Percentiles rank a stretch among this genome's conserved stretches.
Conservation (phyloP, 2,888 invertebrate genomes). For the Himalopsyche kuldschensis region DNA sequence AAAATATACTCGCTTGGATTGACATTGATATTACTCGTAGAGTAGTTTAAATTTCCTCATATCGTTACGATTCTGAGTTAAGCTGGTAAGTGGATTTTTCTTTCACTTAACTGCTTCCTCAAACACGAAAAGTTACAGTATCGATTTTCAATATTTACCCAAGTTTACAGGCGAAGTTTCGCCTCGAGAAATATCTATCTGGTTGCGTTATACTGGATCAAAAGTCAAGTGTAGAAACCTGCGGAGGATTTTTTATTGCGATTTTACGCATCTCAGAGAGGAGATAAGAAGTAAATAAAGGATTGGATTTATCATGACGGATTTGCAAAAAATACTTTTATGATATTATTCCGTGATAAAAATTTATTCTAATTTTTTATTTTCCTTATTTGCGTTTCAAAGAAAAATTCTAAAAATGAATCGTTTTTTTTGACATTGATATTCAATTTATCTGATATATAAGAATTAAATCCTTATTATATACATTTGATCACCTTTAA, state of each 20-base stretch:
- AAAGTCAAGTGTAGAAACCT: background rate
- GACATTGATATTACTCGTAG: background rate
- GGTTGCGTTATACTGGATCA: background rate
- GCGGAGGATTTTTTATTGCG: background rate
- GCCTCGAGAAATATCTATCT: background rate
- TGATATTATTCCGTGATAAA: background rate
- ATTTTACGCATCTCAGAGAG: background rate
- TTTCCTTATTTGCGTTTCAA: background rate
- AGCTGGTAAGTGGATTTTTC: background rate
- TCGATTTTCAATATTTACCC: slow-evolving; percentile 1
- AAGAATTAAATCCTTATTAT: too few relatives aligned
- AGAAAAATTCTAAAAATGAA: too few relatives aligned
- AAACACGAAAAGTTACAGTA: background rate
- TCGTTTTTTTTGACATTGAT: too few relatives aligned
- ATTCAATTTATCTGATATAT: too few relatives aligned
- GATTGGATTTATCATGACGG: background rate
- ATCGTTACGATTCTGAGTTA: background rate
- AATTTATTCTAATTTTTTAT: background rate
- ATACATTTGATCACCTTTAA: too few relatives aligned
- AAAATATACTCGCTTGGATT: background rate
- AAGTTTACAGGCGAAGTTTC: background rate
- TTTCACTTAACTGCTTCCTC: background rate
- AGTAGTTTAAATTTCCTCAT: background rate
- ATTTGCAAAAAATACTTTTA: background rate
- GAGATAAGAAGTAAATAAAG: background rate